These are phyloP conservation scores for Aspidiotus rigidus DNA, from an alignment of 2,888 invertebrate genomes.

Conservation along the genomic window DNA sequence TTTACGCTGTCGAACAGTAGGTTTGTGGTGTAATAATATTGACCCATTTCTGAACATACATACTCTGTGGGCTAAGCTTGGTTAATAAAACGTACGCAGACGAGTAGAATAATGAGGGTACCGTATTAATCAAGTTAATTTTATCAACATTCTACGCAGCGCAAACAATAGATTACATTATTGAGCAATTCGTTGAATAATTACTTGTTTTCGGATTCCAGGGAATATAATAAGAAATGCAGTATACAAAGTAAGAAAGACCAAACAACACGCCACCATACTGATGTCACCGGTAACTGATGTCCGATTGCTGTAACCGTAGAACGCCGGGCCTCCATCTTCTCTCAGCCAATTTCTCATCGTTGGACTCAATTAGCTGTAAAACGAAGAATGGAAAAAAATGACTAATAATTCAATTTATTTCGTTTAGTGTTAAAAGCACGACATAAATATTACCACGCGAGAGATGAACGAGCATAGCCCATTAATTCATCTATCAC, in stretches of 20 bases:
- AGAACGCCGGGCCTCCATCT: slow-evolving; percentile 93
- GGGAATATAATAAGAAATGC: slow-evolving; percentile 94
- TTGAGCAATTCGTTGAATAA: not conserved
- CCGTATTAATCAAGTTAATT: too few relatives aligned
- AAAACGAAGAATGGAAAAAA: slow-evolving; percentile 5
- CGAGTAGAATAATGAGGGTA: too few relatives aligned
- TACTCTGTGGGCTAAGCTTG: too few relatives aligned
- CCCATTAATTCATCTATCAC: too few relatives aligned
- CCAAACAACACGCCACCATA: slow-evolving; percentile 71
- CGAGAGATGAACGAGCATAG: too few relatives aligned
- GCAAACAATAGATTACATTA: not conserved
- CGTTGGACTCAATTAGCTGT: slow-evolving; percentile 8
- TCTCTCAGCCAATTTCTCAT: slow-evolving; percentile 69
- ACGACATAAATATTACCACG: too few relatives aligned
- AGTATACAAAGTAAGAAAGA: slow-evolving; percentile 82
- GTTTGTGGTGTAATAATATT: too few relatives aligned
- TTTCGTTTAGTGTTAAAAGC: too few relatives aligned
- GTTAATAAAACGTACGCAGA: too few relatives aligned
- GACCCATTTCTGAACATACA: too few relatives aligned
- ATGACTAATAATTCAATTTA: not conserved
- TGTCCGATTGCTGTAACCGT: slow-evolving; percentile 88
- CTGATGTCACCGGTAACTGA: slow-evolving; percentile 90
- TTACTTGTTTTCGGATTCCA: slow-evolving; percentile 80
- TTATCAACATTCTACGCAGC: too few relatives aligned
- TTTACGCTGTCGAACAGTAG: too few relatives aligned